Evolutionary conservation across 2,888 invertebrate genomes (phyloP).

Genomic region (Ormyrus rosae): DNA sequence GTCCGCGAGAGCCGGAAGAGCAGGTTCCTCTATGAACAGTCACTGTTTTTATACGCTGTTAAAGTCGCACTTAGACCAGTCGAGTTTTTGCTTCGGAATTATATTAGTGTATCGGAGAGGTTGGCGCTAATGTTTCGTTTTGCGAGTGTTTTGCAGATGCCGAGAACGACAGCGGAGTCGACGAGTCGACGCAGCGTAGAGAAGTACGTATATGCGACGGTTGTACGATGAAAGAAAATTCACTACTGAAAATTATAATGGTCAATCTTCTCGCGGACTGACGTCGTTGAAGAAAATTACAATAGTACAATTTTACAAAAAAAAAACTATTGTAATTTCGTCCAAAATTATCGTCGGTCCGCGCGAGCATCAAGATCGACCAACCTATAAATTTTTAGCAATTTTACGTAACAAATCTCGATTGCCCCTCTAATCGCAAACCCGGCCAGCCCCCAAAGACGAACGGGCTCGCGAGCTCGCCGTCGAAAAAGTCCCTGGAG

Average conservation of each 20-base stretch:
- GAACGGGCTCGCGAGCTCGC: constrained; percentile 85
- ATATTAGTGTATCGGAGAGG: neutral
- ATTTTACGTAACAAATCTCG: neutral
- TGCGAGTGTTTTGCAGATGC: constrained; percentile 80
- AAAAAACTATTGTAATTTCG: too few species aligned
- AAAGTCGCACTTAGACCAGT: neutral
- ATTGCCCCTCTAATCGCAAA: too few species aligned
- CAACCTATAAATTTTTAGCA: constrained; percentile 1
- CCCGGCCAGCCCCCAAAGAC: constrained; percentile 64
- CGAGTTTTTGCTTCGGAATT: constrained; percentile 62
- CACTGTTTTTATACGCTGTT: too few species aligned
- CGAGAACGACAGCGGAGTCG: constrained; percentile 89
- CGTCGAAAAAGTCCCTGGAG: constrained; percentile 79
- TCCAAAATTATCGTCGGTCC: too few species aligned
- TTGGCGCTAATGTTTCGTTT: neutral
- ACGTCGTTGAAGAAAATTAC: neutral
- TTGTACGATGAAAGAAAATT: neutral
- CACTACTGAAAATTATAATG: neutral
- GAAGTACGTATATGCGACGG: constrained; percentile 77
- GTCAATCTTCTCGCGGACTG: neutral
- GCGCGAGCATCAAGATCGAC: too few species aligned
- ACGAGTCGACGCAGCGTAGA: constrained; percentile 88
- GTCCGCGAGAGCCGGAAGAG: constrained; percentile 38
- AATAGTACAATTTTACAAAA: too few species aligned
- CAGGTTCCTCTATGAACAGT: constrained; percentile 57